Conservation (phyloP, 1,140 invertebrate genomes). For the Heliconius himera region DNA sequence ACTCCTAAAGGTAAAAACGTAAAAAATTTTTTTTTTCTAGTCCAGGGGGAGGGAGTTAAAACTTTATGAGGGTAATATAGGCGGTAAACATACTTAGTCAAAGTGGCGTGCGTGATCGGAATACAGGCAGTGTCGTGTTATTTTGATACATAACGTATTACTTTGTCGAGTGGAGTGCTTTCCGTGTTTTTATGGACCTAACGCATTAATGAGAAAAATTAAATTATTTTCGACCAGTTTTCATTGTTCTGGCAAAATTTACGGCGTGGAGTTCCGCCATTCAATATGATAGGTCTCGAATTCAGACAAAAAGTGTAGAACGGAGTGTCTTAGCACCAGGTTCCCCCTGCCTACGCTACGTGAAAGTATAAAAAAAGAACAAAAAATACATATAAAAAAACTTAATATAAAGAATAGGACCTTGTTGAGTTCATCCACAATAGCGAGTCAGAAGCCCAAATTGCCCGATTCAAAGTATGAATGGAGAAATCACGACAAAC, state of each 20-base stretch:
- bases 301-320: too few relatives aligned
- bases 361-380: too few relatives aligned
- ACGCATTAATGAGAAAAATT: background rate
- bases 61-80: conserved; percentile 54
- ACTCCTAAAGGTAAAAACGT: background rate
- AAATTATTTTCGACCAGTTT: background rate
- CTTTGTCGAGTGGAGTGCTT: background rate
- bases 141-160: conserved; percentile 9
- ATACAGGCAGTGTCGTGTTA: conserved; percentile 34
- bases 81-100: conserved; percentile 50
- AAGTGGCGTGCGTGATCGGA: conserved; percentile 52
- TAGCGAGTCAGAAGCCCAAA: conserved; percentile 33
- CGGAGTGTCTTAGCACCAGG: background rate
- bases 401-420: conserved; percentile 17
- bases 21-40: conserved; percentile 19
- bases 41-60: conserved; percentile 26
- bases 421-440: conserved; percentile 28
- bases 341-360: background rate
- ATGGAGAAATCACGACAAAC: conserved; percentile 38
- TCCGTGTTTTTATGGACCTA: background rate
- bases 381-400: background rate
- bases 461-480: conserved; percentile 40
- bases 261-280: too few relatives aligned
- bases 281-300: too few relatives aligned
- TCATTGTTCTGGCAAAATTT: background rate